Conservation (phyloP, 2,888 invertebrate species). For the Nipponacmea schrenckii region DNA sequence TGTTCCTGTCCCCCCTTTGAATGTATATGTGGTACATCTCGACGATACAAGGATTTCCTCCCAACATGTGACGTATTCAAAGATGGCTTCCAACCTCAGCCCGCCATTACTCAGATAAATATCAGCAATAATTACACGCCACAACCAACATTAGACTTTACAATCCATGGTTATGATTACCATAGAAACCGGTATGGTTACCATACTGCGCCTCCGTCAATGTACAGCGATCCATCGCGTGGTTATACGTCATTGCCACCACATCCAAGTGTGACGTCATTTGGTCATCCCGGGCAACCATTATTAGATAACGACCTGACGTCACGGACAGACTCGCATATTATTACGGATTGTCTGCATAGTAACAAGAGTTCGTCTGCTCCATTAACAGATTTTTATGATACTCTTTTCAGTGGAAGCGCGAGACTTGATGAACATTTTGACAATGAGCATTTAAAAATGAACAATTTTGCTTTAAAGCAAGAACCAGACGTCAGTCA, state of each 20-base stretch:
- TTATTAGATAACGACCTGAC: slow-evolving; percentile 8
- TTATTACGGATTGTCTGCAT: not conserved
- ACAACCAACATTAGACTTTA: slow-evolving; percentile 24
- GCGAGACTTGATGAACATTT: slow-evolving; percentile 10
- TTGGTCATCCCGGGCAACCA: slow-evolving; percentile 3
- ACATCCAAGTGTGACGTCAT: not conserved
- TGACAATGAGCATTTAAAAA: slow-evolving; percentile 12
- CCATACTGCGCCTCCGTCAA: not conserved
- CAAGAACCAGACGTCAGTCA: slow-evolving; percentile 10
- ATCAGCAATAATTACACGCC: slow-evolving; percentile 35
- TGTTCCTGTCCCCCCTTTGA: slow-evolving; percentile 63
- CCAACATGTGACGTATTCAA: slow-evolving; percentile 21
- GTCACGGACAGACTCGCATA: not conserved
- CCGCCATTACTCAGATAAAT: slow-evolving; percentile 37
- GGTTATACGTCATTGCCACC: not conserved
- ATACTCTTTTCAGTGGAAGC: slow-evolving; percentile 2
- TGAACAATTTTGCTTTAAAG: slow-evolving; percentile 8
- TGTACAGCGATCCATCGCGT: not conserved
- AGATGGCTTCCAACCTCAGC: slow-evolving; percentile 14
- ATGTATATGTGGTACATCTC: slow-evolving; percentile 47
- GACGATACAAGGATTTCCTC: slow-evolving; percentile 21
- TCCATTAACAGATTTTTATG: not conserved
- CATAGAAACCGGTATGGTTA: slow-evolving; percentile 6
- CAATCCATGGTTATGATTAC: slow-evolving; percentile 20
- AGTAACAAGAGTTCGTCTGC: not conserved